Evolutionary conservation across 2,113 vertebrate genomes (phyloP).

Genomic region (Lathamus discolor): DNA sequence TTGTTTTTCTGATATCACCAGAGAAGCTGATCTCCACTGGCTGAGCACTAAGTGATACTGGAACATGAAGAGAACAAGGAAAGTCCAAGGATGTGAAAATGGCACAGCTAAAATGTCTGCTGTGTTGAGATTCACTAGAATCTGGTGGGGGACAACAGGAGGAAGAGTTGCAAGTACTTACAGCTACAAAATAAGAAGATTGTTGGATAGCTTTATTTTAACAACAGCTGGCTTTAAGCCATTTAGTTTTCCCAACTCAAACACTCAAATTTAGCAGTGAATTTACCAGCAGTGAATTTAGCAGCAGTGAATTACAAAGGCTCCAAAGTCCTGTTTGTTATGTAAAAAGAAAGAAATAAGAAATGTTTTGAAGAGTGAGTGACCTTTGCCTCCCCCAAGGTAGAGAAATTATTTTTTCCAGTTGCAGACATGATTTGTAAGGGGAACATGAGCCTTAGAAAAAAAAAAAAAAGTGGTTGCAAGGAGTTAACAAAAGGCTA

Average conservation of each 20-base stretch:
- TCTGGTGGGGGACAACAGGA: neutral
- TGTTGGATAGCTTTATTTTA: neutral
- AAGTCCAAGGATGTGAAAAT: neutral
- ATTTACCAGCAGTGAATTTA: neutral
- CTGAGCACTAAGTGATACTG: neutral
- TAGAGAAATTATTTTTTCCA: neutral
- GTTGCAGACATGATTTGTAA: neutral
- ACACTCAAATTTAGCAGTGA: neutral
- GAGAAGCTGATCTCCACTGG: neutral
- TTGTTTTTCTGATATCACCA: neutral
- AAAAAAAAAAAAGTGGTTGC: neutral
- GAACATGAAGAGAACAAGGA: neutral
- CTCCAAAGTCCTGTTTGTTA: neutral
- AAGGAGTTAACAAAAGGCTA: neutral
- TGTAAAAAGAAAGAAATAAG: neutral
- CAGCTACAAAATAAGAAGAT: neutral
- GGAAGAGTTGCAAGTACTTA: neutral
- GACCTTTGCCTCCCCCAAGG: neutral
- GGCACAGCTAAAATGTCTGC: neutral
- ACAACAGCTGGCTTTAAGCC: neutral
- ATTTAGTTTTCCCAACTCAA: neutral
- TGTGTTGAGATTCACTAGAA: neutral
- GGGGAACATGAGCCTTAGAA: neutral
- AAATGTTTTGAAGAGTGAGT: neutral
- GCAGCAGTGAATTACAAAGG: neutral